These are phyloP conservation scores for Myotis yumanensis DNA, from an alignment of 2,113 vertebrate species.

Conservation along the genomic window DNA sequence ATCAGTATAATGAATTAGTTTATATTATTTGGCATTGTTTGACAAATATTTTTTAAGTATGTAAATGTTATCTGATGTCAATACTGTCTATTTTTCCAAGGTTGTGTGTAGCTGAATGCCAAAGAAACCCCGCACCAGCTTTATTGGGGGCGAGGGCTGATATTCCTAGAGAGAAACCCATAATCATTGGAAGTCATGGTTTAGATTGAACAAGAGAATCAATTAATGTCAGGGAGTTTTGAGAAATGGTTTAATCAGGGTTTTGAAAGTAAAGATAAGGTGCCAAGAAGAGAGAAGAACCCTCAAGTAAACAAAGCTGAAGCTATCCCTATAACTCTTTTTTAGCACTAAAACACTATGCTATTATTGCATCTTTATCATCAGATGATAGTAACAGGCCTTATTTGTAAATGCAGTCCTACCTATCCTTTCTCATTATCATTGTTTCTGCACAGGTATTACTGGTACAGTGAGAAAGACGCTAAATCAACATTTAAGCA, in stretches of 20 bases:
- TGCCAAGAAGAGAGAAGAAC: background rate
- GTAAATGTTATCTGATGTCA: background rate
- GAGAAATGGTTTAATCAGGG: background rate
- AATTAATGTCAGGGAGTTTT: background rate
- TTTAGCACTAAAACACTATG: background rate
- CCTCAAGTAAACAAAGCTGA: background rate
- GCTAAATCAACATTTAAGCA: background rate
- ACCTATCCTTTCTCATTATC: background rate
- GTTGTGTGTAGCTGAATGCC: background rate
- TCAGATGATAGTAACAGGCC: background rate
- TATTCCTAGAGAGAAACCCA: background rate
- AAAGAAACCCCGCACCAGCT: background rate
- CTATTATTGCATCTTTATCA: background rate
- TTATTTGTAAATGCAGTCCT: background rate
- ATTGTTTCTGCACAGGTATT: background rate
- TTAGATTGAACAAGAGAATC: background rate
- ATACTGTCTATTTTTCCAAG: background rate
- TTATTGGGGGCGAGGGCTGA: background rate
- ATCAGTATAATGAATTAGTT: background rate
- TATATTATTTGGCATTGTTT: background rate
- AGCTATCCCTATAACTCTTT: background rate
- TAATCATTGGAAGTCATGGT: background rate
- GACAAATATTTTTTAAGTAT: background rate
- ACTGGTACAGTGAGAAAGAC: background rate
- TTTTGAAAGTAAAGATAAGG: background rate